Evolutionary conservation across 2,888 invertebrate species (phyloP).

Genomic region (Heliconius aoede): DNA sequence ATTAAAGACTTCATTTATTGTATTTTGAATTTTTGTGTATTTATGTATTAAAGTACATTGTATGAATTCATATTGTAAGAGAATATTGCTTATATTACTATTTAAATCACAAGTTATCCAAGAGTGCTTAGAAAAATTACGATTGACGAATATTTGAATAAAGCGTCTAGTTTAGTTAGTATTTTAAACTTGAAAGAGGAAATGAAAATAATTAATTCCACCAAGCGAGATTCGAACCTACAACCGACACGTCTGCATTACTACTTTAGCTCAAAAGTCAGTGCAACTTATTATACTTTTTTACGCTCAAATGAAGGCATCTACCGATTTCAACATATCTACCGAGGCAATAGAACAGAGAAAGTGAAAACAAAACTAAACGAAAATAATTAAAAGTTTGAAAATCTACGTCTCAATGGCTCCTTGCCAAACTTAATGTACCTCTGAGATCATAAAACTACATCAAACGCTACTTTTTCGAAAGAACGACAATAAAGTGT

Average conservation of each 20-base stretch:
- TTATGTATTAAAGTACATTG: background rate
- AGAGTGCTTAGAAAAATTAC: background rate
- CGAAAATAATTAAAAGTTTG: background rate
- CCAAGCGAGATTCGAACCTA: too few relatives aligned
- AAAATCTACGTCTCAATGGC: slow-evolving; percentile 21
- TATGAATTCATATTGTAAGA: background rate
- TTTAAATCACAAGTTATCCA: background rate
- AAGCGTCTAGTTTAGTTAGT: background rate
- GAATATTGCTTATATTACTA: background rate
- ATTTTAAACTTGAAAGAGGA: background rate
- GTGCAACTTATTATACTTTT: too few relatives aligned
- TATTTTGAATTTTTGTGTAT: too few relatives aligned
- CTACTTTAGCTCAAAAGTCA: too few relatives aligned
- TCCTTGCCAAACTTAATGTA: slow-evolving; percentile 28
- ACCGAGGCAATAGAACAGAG: background rate
- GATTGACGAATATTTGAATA: too few relatives aligned
- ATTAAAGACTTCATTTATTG: background rate
- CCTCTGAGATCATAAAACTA: slow-evolving; percentile 32
- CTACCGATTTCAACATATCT: background rate
- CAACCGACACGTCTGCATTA: too few relatives aligned
- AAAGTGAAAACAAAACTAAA: background rate
- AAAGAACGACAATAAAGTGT: slow-evolving; percentile 12
- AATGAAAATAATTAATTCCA: too few relatives aligned
- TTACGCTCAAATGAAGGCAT: background rate
- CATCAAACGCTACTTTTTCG: slow-evolving; percentile 28